Evolutionary conservation across 2,113 vertebrate genomes (phyloP).

Genomic region (Nothocercus nigrocapillus): DNA sequence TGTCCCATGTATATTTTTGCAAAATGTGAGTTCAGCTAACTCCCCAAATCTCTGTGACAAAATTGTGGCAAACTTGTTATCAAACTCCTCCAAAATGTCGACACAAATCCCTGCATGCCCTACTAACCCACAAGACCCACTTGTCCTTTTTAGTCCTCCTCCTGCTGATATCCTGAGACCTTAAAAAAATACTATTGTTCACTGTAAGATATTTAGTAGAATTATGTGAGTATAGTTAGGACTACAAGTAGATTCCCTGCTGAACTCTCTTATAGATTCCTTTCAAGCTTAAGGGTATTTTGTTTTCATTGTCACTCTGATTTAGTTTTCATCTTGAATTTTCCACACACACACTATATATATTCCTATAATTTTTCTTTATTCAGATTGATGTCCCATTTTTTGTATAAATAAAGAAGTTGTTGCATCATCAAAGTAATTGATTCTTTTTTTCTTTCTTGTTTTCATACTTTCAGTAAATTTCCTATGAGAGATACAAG

Average conservation of each 20-base stretch:
- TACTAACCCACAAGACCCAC: not conserved
- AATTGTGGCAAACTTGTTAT: not conserved
- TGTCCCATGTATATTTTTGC: not conserved
- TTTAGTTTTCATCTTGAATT: not conserved
- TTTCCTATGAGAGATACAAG: not conserved
- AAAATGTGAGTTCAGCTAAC: not conserved
- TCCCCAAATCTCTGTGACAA: not conserved
- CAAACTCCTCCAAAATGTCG: not conserved
- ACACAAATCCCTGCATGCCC: not conserved
- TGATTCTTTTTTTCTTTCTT: not conserved
- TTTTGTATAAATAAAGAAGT: not conserved
- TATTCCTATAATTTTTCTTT: not conserved
- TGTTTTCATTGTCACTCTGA: not conserved
- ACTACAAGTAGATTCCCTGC: not conserved
- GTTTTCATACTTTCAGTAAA: not conserved
- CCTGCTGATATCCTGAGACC: not conserved
- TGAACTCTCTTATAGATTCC: fast-evolving
- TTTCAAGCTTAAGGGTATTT: not conserved
- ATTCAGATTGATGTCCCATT: not conserved
- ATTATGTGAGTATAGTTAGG: not conserved
- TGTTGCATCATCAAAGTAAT: not conserved
- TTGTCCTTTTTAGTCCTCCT: not conserved
- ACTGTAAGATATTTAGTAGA: not conserved
- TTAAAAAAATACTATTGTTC: not conserved
- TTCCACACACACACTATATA: not conserved